Percentiles rank a stretch among this genome's conserved stretches.
These are phyloP conservation scores for Alexandromys oeconomus DNA, from an alignment of 2,797 vertebrate genomes.

Conservation along the genomic window DNA sequence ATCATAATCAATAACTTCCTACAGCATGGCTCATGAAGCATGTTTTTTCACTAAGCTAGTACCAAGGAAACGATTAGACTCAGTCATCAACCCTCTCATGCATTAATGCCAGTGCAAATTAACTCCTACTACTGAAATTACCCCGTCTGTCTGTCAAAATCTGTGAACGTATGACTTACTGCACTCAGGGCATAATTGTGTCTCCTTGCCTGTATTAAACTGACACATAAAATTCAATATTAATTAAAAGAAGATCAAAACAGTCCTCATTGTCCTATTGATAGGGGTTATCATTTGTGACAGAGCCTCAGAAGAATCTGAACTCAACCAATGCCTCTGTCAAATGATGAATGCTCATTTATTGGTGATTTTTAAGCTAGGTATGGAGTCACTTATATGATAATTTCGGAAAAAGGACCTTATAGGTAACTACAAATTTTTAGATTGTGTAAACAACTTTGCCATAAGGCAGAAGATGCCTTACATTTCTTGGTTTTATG, in stretches of 20 bases:
- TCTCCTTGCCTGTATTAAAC: constrained; percentile 69
- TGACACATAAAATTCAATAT: constrained; percentile 80
- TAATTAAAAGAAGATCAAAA: constrained; percentile 79
- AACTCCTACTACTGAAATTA: constrained; percentile 76
- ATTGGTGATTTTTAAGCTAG: background rate
- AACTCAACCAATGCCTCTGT: background rate
- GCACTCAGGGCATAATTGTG: constrained; percentile 64
- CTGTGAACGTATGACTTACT: constrained; percentile 71
- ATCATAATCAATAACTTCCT: constrained; percentile 54
- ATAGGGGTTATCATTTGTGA: constrained; percentile 45
- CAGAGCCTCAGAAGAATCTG: background rate
- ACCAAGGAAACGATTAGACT: constrained; percentile 79
- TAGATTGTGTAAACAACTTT: background rate
- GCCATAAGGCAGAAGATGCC: background rate
- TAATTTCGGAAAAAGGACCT: background rate
- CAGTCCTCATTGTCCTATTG: constrained; percentile 68
- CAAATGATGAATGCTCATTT: background rate
- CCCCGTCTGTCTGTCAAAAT: constrained; percentile 80
- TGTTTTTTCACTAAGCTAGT: constrained; percentile 74
- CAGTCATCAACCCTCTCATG: constrained; percentile 57
- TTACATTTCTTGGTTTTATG: background rate
- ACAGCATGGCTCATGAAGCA: constrained; percentile 56
- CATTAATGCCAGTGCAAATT: constrained; percentile 80
- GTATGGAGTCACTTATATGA: background rate
- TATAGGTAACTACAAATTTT: background rate